Base-by-base conservation (phyloP, 1,140 invertebrate species). In the Halictus rubicundus region DNA sequence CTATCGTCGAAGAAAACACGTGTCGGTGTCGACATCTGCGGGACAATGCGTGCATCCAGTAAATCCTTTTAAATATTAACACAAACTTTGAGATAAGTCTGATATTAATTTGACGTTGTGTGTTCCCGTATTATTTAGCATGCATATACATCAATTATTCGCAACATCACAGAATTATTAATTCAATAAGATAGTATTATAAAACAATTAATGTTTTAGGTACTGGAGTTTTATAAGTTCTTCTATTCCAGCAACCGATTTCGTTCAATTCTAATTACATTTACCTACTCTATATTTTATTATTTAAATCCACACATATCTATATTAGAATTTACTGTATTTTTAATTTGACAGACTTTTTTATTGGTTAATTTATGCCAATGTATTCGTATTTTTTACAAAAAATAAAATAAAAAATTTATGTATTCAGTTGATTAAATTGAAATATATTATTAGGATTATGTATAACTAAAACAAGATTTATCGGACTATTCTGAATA, bases 1-100 rank as follows among this genome's bases (percentile, higher is more conserved):
- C n/a, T 27, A 46, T 63, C 64, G 27, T 52, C 37, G 14, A 75
- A 23, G 63, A 52, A 72, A 78, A 79, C 63, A 79, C 2, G 25
- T 8, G 60, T 9, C 8, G n/a, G 61, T 79, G 49, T 57, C 61
- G 60, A 46, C 77, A 79, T 60, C 77, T 74, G 39, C 14, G 16
- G 69, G 19, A n/a, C 23, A 23, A 10, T 16, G 3, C 14, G 19
- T 5, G 14, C 42, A 49, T 39, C 32, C 23, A 59, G 14, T 16
- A 46, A 14, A n/a, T 21, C 12, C 21, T n/a, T 77, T 77, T 25
- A 52, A 69, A 69, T 68, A 42, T 68, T 42, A 42, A 42, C 39
- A 42, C 10, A 42, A 9, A 42, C 39, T 42, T 8, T 8, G 7
- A 8, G 39, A 42, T 42, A 42, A 42, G 39, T 42, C 7, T 42